Evolutionary conservation across 2,888 invertebrate species (phyloP), one percentile per base, ranked within the genome.

Genomic region (Megamerina dolium): DNA sequence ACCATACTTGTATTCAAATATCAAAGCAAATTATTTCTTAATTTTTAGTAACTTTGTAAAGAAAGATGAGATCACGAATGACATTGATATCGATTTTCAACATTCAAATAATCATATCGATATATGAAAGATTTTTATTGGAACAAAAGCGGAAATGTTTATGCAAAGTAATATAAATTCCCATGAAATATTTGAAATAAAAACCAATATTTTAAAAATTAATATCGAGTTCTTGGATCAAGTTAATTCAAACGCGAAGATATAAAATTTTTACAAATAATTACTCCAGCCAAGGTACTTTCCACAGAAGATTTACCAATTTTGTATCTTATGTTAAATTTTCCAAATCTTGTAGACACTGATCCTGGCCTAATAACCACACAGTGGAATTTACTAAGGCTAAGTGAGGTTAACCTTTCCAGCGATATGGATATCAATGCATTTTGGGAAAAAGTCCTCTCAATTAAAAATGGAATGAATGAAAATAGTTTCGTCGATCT

Each of bases 31-130:
- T 32, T 42, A 37, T 17, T 32, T 42, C 23, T 37, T 48, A n/a
- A 43, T 46, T 33, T 42, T 49, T 17, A 49, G 40, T 21, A 43
- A 48, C 26, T 51, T 48, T 42, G 35, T 46, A n/a, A 38, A 43
- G 18, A 43, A 42, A 29, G 29, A 41, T 5, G 16, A 31, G 9
- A 37, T 45, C 3, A 37, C 21, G 20, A 36, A 13, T 21, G 9
- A 38, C 30, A 38, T 12, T 8, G 19, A 32, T 29, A 10, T 36
- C 13, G 19, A 40, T 26, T 36, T 36, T 5, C 17, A 40, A 6
- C 20, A 31, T 13, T 8, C 21, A 40, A 40, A 17, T 13, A 39
- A 45, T 30, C 31, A 36, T 20, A 21, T 37, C 6, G 23, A 35
- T 10, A 36, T 19, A 6, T 10, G 4, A 32, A 36, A 26, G 4